Conservation (phyloP, 2,888 invertebrate genomes). For the Horisme vitalbata region DNA sequence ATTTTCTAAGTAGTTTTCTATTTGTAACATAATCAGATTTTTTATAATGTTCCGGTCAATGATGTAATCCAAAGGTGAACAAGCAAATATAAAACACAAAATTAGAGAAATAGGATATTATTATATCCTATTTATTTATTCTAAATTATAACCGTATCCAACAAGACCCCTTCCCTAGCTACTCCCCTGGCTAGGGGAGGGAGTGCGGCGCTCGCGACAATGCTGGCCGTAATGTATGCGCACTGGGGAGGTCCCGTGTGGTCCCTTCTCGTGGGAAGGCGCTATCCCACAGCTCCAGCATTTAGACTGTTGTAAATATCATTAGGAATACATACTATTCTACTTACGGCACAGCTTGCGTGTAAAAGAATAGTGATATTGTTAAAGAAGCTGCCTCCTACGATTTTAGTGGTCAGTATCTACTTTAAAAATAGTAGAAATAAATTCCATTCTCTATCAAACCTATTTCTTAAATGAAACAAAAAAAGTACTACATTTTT, state of each 20-base stretch:
- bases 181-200: slow-evolving; percentile 26
- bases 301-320: slow-evolving; percentile 39
- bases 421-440: no score
- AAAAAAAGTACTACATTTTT: no score
- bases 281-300: slow-evolving; percentile 45
- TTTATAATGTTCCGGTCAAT: no score
- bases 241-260: slow-evolving; percentile 73
- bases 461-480: no score
- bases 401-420: neutral
- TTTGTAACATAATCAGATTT: no score
- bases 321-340: slow-evolving; percentile 29
- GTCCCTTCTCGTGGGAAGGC: slow-evolving; percentile 73
- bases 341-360: slow-evolving; percentile 27
- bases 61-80: no score
- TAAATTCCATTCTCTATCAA: no score
- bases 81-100: no score
- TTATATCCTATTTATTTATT: no score
- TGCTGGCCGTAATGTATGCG: slow-evolving; percentile 75
- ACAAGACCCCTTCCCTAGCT: slow-evolving; percentile 36
- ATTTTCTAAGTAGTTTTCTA: no score
- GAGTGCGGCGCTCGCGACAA: slow-evolving; percentile 46
- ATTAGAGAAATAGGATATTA: no score
- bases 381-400: neutral
- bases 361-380: neutral
- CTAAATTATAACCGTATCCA: no score